These are phyloP conservation scores for Lycocerus yunnanus DNA, from an alignment of 2,888 invertebrate species.

Conservation along the genomic window DNA sequence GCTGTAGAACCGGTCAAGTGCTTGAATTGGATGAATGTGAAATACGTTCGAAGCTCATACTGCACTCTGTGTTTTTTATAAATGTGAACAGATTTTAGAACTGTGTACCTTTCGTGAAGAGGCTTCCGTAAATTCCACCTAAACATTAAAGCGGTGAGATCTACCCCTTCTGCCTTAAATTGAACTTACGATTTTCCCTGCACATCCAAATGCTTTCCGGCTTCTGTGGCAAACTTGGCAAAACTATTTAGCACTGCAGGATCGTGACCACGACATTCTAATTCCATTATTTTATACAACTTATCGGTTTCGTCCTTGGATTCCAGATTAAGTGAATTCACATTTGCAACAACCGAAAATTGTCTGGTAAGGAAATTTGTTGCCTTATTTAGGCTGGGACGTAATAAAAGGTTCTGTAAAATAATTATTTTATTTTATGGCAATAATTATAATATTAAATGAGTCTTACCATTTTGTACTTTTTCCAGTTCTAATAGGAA, in stretches of 20 bases:
- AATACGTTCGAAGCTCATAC: constrained; percentile 94
- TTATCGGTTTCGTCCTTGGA: constrained; percentile 65
- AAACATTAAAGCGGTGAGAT: constrained; percentile 41
- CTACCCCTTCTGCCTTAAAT: too few relatives aligned
- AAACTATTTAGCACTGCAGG: constrained; percentile 88
- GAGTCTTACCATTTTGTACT: background rate
- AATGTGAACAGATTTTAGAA: constrained; percentile 87
- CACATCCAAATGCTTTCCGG: constrained; percentile 82
- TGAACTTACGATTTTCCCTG: constrained; percentile 69
- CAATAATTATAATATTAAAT: background rate
- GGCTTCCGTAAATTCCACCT: constrained; percentile 78
- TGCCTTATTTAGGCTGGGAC: background rate
- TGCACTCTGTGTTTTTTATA: constrained; percentile 94
- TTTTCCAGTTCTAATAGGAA: background rate
- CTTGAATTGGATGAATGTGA: constrained; percentile 79
- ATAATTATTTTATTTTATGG: background rate
- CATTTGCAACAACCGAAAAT: background rate
- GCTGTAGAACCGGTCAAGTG: constrained; percentile 93
- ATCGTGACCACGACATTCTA: constrained; percentile 89
- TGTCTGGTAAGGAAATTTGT: background rate
- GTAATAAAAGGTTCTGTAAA: background rate
- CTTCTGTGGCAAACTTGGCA: constrained; percentile 78
- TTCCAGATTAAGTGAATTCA: background rate
- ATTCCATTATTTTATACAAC: constrained; percentile 78
- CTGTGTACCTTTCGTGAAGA: constrained; percentile 74